A percentile compares a stretch with the other conserved stretches of the same genome.
phyloP scores from a whole-genome alignment of 2,888 invertebrate species.

The Amiota communis region DNA sequence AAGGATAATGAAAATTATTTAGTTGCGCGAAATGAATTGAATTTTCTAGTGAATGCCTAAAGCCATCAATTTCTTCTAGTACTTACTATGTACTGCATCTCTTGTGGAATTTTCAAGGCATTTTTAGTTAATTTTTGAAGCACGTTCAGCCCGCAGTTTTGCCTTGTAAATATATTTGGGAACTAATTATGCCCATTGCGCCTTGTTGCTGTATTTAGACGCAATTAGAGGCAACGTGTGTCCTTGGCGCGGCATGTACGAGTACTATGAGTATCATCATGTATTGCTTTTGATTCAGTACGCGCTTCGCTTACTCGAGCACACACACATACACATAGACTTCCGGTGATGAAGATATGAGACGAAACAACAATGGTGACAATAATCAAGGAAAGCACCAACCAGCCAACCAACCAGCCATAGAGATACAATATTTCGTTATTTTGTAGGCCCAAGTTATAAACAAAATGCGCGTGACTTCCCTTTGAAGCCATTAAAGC shows the following conservation, averaged over 20 bases:
- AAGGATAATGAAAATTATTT: slow-evolving; percentile 12
- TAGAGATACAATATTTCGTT: too few relatives aligned
- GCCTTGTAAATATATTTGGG: slow-evolving; percentile 57
- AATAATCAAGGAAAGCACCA: not conserved
- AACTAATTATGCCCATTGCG: slow-evolving; percentile 64
- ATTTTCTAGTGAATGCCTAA: not conserved
- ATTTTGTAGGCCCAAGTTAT: slow-evolving; percentile 49
- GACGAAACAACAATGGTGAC: not conserved
- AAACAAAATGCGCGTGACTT: slow-evolving; percentile 69
- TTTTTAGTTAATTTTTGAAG: not conserved
- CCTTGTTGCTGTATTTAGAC: slow-evolving; percentile 13
- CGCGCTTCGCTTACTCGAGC: not conserved
- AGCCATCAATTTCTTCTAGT: not conserved
- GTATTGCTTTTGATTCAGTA: slow-evolving; percentile 23
- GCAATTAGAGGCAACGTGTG: slow-evolving; percentile 17
- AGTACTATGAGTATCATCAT: not conserved
- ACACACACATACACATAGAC: slow-evolving; percentile 38
- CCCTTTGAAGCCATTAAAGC: slow-evolving; percentile 64
- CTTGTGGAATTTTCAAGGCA: too few relatives aligned
- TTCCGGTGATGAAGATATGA: not conserved
- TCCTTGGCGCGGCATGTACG: slow-evolving; percentile 7
- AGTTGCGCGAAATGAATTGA: slow-evolving; percentile 19
- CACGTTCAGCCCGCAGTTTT: not conserved
- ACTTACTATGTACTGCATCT: too few relatives aligned
- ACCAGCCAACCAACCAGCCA: too few relatives aligned